Evolutionary conservation across 2,888 invertebrate genomes (phyloP).

Genomic region (Orthosia gothica): DNA sequence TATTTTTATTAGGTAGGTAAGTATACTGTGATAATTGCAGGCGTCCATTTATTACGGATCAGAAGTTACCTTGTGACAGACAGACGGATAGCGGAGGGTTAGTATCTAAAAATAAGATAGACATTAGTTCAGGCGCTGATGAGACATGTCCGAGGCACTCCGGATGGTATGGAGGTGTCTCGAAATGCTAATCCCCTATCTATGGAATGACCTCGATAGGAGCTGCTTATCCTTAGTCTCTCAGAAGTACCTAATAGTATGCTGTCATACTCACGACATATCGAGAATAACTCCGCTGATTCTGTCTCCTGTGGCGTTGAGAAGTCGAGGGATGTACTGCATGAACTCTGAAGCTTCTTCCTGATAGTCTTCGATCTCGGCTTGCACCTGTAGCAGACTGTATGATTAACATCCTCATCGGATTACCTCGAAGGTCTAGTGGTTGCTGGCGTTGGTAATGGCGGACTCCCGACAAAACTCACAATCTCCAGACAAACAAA

Average conservation of each 20-base stretch:
- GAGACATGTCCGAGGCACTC: too few species aligned
- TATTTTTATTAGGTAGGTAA: too few species aligned
- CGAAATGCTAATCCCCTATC: neutral
- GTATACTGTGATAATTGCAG: too few species aligned
- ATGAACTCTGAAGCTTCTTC: slow-evolving; percentile 75
- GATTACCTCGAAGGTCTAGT: neutral
- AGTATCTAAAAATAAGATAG: too few species aligned
- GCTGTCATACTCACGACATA: slow-evolving; percentile 74
- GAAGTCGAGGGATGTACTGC: slow-evolving; percentile 77
- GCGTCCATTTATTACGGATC: too few species aligned
- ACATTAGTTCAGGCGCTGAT: too few species aligned
- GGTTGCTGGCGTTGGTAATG: neutral
- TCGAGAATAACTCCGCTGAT: slow-evolving; percentile 81
- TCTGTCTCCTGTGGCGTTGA: slow-evolving; percentile 76
- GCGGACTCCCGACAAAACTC: too few species aligned
- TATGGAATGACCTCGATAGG: neutral
- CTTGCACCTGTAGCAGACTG: slow-evolving; percentile 72
- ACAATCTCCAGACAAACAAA: too few species aligned
- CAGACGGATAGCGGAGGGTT: too few species aligned
- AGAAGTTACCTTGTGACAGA: too few species aligned
- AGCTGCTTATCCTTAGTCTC: neutral
- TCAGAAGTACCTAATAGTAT: neutral
- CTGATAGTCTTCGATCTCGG: slow-evolving; percentile 74
- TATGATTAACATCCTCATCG: neutral
- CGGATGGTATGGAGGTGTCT: too few species aligned